Base-by-base conservation (phyloP, 2,113 vertebrate genomes). In the Lepus europaeus region DNA sequence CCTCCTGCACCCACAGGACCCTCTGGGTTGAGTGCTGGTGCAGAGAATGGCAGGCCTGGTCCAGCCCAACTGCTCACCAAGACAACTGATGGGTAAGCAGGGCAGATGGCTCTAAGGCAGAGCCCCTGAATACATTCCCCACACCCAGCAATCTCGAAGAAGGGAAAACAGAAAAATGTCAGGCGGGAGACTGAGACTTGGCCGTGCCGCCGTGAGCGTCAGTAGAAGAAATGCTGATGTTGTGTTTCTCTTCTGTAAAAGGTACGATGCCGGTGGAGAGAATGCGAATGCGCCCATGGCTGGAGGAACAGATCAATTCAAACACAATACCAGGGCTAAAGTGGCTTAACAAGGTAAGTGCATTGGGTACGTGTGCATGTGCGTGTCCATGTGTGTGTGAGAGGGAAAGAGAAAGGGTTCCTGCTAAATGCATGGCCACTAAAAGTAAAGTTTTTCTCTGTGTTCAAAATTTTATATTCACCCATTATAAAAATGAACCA, bases 241-340 rank as follows among this genome's bases (percentile, higher is more conserved):
- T 95, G 73, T 59, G 70, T 92, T 92, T 98, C 96, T 93, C 93
- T 93, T 96, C 77, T 66, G 1, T 12, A 81, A 64, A 98, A 98
- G 97, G 97, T 95, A 99, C 96, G 80, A 99, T 99, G 99, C 99
- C 99, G 11, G 99, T 99, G 33, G 99, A 99, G 97, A 99, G 99
- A 97, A 99, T 99, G 99, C 99, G 99, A 45, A 99, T 99, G 99
- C 98, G 99, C 66, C 99, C 99, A 0, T 99, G 99, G 99, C 97
- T 99, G 97, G 99, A 99, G 97, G 99, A 99, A 49, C 99, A 99
- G 97, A 99, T 99, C 90, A 99, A 99, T 95, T 99, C 99, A 0
- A 99, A 99, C 95, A 98, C 98, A 90, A 99, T 99, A 97, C 99
- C 99, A 0, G 99, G 99, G 74, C 98, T 99, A 36, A 99, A 99